Base-by-base conservation (phyloP, 2,888 invertebrate genomes). In the Tenthredo amoena region DNA sequence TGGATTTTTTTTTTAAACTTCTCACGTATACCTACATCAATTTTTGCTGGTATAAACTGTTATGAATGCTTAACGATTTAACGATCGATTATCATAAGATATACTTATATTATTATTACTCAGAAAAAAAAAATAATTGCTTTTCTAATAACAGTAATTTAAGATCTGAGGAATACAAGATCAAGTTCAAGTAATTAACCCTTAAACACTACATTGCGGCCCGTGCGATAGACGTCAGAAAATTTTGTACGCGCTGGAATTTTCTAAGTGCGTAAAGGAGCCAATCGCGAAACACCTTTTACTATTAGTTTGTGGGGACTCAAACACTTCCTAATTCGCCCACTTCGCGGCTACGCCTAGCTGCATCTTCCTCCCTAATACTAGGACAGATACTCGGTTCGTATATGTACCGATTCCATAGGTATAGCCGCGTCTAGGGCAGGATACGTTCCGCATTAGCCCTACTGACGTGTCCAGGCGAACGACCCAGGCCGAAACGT, bases 161-260 rank as follows among this genome's bases (percentile, higher is more conserved):
- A 15, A 34, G 68, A 68, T 34, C 34, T 34, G 34, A 18, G 26
- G 34, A 31, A 68, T 68, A 34, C 68, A 18, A 34, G 34, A 68
- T 68, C 15, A 68, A 68, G 34, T 68, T 68, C 34, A 68, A 68
- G 68, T 34, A 68, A 68, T 68, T 68, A 68, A 68, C 34, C 31
- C 62, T 62, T 26, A 12, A 62, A 26, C 26, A 62, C 26, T 21
- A 26, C 12, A 26, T 12, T 26, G 26, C 26, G 62, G 10, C 12
- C 26, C 62, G 26, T 47, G 15, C 12, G 12, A 62, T 62, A 26
- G 26, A 26, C 3, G 2, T 10, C 21, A 62, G 26, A 26, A 62
- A 62, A 26, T 12, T 62, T 62, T 62, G 18, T 50, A 18, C 26
- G 62, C 26, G 62, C 21, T 10, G 62, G 9, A 62, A 26, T 62